Evolutionary conservation across 2,888 invertebrate species (phyloP), one percentile per base, ranked within the genome.

Genomic region (Amblyteles armatorius): DNA sequence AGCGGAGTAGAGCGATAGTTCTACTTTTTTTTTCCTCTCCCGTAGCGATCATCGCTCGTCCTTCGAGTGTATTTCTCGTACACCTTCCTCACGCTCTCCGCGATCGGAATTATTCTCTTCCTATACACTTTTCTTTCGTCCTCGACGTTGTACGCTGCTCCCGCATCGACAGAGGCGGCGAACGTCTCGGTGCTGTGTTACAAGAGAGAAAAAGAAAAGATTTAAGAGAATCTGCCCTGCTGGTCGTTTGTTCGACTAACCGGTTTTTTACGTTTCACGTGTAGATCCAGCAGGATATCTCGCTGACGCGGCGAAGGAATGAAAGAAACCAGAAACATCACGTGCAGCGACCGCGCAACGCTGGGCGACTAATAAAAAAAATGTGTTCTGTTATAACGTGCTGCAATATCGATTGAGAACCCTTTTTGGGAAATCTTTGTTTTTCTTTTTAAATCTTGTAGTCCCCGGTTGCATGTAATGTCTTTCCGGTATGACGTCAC

Each of bases 161-260:
- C 36, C 33, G 26, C 57, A 73, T 57, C 44, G 3, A 11, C 44
- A 11, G 40, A 11, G 5, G 40, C 40, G 40, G 44, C 44, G 3
- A 44, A 44, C 44, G 13, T 13, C 13, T 13, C 44, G 36, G 13
- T 13, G 44, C 13, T 13, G 44, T 3, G 44, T 44, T 44, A 44
- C 44, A 44, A 44, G 3, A 44, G 44, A 13, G 36, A 44, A 44
- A 3, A 44, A 3, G 0, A 44, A 44, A 44, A 13, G 3, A 44
- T 44, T 44, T 13, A 13, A 44, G 44, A 44, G 44, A 44, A 44
- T 57, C 48, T n/a, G 33, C 74, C 33, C 63, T 26, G 19, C 74
- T 11, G 74, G 48, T 63, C 60, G 48, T 74, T 74, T 74, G 74
- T 74, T 74, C 74, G 48, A 29, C n/a, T 44, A 74, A 74, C 74